A percentile compares a stretch with the other conserved stretches of the same genome.
Conservation (phyloP, 2,797 vertebrate genomes). For the Crypturellus tataupa region DNA sequence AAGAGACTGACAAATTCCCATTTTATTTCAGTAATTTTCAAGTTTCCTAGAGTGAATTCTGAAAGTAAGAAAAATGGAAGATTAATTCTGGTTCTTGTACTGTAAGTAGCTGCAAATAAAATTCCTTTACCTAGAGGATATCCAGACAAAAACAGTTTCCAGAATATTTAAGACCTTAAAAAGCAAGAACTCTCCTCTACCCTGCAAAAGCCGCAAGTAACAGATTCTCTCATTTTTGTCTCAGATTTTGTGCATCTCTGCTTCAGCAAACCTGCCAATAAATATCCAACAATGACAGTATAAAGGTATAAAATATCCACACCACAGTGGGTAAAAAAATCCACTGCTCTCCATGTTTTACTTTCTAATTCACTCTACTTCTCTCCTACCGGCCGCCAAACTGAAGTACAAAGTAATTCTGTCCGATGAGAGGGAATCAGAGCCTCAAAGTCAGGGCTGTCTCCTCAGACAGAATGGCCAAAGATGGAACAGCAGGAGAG, state of each 20-base stretch:
- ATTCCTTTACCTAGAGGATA: background rate
- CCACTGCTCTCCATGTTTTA: background rate
- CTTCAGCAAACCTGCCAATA: background rate
- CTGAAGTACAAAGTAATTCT: background rate
- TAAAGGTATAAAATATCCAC: background rate
- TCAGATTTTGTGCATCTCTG: background rate
- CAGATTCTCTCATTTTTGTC: background rate
- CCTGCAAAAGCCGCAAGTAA: background rate
- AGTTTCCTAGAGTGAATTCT: background rate
- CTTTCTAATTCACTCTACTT: background rate
- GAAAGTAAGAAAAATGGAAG: rapidly evolving
- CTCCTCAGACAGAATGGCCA: background rate
- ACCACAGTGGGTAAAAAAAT: background rate
- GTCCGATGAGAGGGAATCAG: background rate
- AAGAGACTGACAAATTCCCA: rapidly evolving
- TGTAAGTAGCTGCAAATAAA: background rate
- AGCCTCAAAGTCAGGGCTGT: background rate
- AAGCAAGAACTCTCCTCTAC: background rate
- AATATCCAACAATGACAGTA: background rate
- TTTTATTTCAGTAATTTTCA: background rate
- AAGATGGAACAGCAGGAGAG: background rate
- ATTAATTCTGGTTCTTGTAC: background rate
- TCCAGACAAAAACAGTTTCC: background rate
- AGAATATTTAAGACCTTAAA: background rate
- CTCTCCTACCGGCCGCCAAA: background rate